Base-by-base conservation (phyloP, 2,797 vertebrate species). In the Amphiprion clarkii region DNA sequence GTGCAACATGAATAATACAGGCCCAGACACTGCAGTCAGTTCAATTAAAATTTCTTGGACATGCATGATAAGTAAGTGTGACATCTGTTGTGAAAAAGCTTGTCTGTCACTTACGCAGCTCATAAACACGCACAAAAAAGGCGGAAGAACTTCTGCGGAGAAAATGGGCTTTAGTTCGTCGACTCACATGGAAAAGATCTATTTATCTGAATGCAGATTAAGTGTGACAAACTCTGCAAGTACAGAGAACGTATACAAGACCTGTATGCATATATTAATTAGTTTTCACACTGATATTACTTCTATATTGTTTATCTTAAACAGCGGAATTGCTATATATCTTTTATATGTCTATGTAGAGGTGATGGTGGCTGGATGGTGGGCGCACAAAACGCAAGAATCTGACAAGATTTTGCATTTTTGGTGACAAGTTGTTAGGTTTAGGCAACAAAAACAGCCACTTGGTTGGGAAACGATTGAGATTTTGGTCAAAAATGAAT, bases 1-100 rank as follows among this genome's bases (percentile, higher is more conserved):
- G 8, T 44, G 39, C n/a, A 29, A 13, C 29, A 66, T 68, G 40
- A 74, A 55, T 67, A 62, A 67, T 55, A 46, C 48, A 67, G 33
- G 66, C 59, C 16, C 11, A 64, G 21, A 58, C 17, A 2, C 19
- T 73, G 39, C 51, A 54, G 60, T 52, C 21, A 60, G 31, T 49
- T 54, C 11, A 49, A 66, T 63, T 49, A 66, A 66, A 64, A 29
- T 57, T 25, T 14, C 3, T 56, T 59, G 29, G 21, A 63, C 60
- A 58, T 49, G 39, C 36, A 36, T n/a, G 48, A 57, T 59, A 19
- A 71, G 67, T 56, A 36, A 71, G 67, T n/a, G 65, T 39, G 16
- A 51, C 60, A 25, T 57, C 54, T 57, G 40, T 52, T 48, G 62
- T 25, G 21, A 55, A 36, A 25, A 49, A 7, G 25, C 40, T 21